These are phyloP conservation scores for Cinara cedri DNA, from an alignment of 2,888 invertebrate species.

Conservation along the genomic window DNA sequence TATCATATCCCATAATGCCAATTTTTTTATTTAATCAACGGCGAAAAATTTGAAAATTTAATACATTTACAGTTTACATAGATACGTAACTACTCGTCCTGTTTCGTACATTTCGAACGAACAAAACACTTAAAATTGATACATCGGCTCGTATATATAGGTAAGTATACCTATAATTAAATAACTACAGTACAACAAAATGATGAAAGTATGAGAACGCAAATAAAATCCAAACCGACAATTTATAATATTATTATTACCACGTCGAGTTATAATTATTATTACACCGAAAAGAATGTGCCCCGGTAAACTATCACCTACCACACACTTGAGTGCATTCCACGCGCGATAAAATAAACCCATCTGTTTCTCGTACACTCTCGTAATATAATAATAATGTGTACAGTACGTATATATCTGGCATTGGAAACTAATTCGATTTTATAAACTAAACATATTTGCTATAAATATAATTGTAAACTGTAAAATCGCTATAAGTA, in stretches of 20 bases:
- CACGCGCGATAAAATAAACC: constrained; percentile 18
- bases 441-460: constrained; percentile 24
- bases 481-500: not conserved
- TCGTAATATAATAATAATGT: not conserved
- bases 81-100: too few species aligned
- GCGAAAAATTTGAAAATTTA: too few species aligned
- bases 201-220: constrained; percentile 3
- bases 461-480: constrained; percentile 18
- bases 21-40: too few species aligned
- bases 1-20: too few species aligned
- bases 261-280: not conserved
- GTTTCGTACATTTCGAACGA: too few species aligned
- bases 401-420: constrained; percentile 8
- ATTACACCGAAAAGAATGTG: constrained; percentile 16
- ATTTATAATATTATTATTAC: too few species aligned
- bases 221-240: not conserved
- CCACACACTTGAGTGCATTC: constrained; percentile 24
- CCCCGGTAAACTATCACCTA: constrained; percentile 21
- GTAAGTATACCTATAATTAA: too few species aligned
- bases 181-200: too few species aligned
- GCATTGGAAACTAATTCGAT: not conserved
- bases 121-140: too few species aligned
- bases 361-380: constrained; percentile 30
- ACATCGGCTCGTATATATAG: too few species aligned
- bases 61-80: too few species aligned